Conservation (phyloP, 2,797 vertebrate species). For the Acomys russatus region DNA sequence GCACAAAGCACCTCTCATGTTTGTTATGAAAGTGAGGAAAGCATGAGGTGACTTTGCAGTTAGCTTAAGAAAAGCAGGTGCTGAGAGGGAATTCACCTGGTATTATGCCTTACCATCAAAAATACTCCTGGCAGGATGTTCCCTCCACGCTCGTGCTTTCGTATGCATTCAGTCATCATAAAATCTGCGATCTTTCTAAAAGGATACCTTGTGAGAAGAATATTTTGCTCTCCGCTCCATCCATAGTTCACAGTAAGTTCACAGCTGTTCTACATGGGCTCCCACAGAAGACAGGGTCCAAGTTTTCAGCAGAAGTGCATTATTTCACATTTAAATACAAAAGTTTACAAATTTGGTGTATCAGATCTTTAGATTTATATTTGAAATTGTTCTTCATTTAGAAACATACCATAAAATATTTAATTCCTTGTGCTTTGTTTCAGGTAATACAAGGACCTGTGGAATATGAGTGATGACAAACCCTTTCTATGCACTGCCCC, state of each 20-base stretch:
- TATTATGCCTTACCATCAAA: background rate
- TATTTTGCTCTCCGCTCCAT: background rate
- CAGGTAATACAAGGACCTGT: conserved; percentile 94
- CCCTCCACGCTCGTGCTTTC: background rate
- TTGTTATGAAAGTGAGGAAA: background rate
- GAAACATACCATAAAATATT: conserved; percentile 45
- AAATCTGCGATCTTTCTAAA: background rate
- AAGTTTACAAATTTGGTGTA: conserved; percentile 36
- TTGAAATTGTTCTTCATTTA: conserved; percentile 65
- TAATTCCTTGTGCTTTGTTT: conserved; percentile 71
- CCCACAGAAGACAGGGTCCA: background rate
- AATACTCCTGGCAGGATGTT: background rate
- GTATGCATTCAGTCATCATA: background rate
- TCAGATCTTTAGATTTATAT: conserved; percentile 51
- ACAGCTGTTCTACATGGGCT: background rate
- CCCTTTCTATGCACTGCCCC: conserved; percentile 99
- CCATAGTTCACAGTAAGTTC: background rate
- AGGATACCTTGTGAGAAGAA: background rate
- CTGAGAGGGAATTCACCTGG: background rate
- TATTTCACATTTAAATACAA: conserved; percentile 41
- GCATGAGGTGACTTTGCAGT: background rate
- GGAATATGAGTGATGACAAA: conserved; percentile 99
- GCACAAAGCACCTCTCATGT: background rate
- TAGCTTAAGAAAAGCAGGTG: background rate
- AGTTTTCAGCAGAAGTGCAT: conserved; percentile 58